Base-by-base conservation (phyloP, 2,888 invertebrate genomes). In the Sphaerophoria taeniata region DNA sequence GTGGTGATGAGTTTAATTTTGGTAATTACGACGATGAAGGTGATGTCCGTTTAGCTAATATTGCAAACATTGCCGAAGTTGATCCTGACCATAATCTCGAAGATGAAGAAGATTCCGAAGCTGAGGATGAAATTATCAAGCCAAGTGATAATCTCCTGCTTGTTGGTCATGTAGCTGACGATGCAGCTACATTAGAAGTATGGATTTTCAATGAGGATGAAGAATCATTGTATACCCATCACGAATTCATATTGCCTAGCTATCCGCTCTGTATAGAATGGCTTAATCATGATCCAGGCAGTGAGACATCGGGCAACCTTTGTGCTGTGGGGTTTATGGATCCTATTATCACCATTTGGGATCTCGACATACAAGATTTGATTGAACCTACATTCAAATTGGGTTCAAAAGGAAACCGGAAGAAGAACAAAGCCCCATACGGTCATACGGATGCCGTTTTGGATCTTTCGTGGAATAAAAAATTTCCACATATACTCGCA, bases 321-420 rank as follows among this genome's bases (percentile, higher is more conserved):
- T 96, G 98, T 88, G 99, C 98, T 0, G 94, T 99, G 76, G 99
- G 98, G 11, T 96, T 96, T 45, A 98, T 99, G 98, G 95, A 96
- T 86, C 96, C 98, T 0, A 94, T 96, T 53, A 98, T 99, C 75
- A 96, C 98, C 88, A 95, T 99, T n/a, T 99, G 99, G 98, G 98
- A 99, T 92, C 92, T 99, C 55, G 99, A 99, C 92, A 94, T 99
- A 78, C 95, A 98, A 87, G 97, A 99, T 90, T 95, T 96, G 77
- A 93, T 98, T 51, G 98, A 98, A 90, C 98, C 99, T 0, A 96
- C 96, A 0, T 96, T 96, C 90, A 95, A 95, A 88, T 93, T 99
- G 34, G 96, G 97, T 6, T 94, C 94, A 85, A 95, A 95, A 88
- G 94, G 94, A 2, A 96, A 93, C 89, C 96, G 95, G 89, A 96